Percentiles rank a stretch among this genome's conserved stretches.
Evolutionary conservation across 2,888 invertebrate species (phyloP).

Genomic region (Synergus laeviventris): DNA sequence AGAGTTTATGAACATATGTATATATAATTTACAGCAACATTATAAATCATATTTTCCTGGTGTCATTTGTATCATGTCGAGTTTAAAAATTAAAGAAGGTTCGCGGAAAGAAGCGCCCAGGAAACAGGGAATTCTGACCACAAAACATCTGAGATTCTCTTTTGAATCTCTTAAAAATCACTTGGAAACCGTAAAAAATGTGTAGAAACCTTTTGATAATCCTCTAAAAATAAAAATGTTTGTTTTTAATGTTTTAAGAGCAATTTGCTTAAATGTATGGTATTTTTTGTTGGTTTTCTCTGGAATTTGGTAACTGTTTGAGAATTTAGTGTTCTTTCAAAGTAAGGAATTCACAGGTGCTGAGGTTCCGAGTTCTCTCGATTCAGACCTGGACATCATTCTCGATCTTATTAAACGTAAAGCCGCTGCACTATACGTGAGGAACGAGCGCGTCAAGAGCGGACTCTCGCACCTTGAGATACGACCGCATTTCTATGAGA

Average conservation of each 20-base stretch:
- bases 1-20: slow-evolving; percentile 1
- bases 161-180: too few species aligned
- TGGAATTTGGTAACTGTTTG: neutral
- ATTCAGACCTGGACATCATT: slow-evolving; percentile 32
- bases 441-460: slow-evolving; percentile 30
- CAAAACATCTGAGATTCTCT: too few species aligned
- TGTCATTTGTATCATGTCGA: neutral
- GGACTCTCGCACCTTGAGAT: slow-evolving; percentile 32
- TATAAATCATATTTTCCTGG: neutral
- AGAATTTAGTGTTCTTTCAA: slow-evolving; percentile 1
- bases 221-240: too few species aligned
- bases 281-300: neutral
- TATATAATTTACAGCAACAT: neutral
- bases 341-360: slow-evolving; percentile 21
- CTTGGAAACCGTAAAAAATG: too few species aligned
- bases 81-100: neutral
- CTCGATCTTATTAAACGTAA: slow-evolving; percentile 31
- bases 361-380: neutral
- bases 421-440: slow-evolving; percentile 30
- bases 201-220: too few species aligned
- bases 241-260: neutral
- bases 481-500: slow-evolving; percentile 42
- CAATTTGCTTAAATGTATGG: neutral
- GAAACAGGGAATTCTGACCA: neutral
- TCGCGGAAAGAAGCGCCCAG: neutral